Evolutionary conservation across 2,888 invertebrate species (phyloP).

Genomic region (Belgica antarctica): DNA sequence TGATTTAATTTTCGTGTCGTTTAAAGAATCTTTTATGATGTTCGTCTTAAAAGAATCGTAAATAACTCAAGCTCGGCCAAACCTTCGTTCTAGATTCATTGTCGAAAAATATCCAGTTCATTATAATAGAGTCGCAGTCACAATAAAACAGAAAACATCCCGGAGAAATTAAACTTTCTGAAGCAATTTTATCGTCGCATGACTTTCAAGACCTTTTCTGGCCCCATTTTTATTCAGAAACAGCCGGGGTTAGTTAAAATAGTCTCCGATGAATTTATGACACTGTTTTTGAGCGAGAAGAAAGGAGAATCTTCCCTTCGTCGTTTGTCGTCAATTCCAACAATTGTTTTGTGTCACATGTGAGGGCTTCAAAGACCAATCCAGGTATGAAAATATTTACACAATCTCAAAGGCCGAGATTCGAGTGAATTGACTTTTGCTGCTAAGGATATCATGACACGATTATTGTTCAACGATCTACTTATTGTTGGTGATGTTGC

Average conservation of each 20-base stretch:
- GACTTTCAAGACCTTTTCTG: background rate
- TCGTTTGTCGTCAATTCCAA: constrained; percentile 37
- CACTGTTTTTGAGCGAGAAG: constrained; percentile 34
- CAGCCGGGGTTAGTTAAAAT: background rate
- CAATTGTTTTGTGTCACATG: constrained; percentile 17
- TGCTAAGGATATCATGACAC: background rate
- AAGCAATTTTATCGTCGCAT: constrained; percentile 12
- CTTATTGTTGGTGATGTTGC: constrained; percentile 5
- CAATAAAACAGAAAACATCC: constrained; percentile 24
- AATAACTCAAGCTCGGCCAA: constrained; percentile 39
- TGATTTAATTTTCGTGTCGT: background rate
- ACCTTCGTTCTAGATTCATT: constrained; percentile 41
- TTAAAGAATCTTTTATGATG: background rate
- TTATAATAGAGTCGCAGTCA: constrained; percentile 24
- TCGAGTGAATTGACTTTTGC: constrained; percentile 24
- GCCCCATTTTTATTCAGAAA: background rate
- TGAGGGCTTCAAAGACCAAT: background rate
- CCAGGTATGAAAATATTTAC: constrained; percentile 23
- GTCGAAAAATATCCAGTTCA: background rate
- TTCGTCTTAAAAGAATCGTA: constrained; percentile 18
- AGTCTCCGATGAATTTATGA: background rate
- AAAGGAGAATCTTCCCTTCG: constrained; percentile 16
- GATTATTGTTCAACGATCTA: constrained; percentile 1
- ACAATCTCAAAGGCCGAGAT: constrained; percentile 25
- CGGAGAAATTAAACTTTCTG: no score